Evolutionary conservation across 2,113 vertebrate genomes (phyloP).

Genomic region (Chamaea fasciata): DNA sequence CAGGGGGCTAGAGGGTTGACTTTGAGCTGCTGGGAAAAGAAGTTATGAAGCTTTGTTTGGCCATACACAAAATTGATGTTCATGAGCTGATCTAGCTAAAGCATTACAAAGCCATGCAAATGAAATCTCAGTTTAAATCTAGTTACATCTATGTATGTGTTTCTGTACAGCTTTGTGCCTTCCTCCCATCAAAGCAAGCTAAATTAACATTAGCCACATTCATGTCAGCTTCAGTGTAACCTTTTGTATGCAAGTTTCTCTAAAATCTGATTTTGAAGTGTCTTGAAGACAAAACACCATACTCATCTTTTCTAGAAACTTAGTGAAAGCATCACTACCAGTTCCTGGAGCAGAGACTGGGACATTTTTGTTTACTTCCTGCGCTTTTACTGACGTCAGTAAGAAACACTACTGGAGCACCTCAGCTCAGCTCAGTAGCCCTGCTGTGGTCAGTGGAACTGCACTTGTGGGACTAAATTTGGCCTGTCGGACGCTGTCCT

Average conservation of each 20-base stretch:
- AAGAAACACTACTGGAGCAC: background rate
- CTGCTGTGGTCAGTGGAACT: background rate
- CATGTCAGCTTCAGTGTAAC: background rate
- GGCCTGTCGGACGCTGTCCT: background rate
- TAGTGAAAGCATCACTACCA: background rate
- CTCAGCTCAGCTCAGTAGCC: background rate
- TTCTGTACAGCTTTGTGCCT: background rate
- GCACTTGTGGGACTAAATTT: background rate
- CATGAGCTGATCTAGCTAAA: background rate
- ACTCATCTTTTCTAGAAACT: background rate
- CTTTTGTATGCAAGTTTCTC: background rate
- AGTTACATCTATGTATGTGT: background rate
- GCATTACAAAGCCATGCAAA: background rate
- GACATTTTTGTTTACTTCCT: background rate
- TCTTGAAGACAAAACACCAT: background rate
- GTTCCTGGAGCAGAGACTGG: background rate
- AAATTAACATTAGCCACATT: background rate
- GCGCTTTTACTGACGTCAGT: background rate
- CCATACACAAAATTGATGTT: background rate
- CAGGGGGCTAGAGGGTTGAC: rapidly evolving
- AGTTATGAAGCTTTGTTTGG: background rate
- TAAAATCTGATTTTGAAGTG: background rate
- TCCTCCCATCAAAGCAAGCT: background rate
- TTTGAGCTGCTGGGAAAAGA: background rate
- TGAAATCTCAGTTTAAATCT: background rate